Base-by-base conservation (phyloP, 1,140 invertebrate genomes). In the Babylonia areolata region DNA sequence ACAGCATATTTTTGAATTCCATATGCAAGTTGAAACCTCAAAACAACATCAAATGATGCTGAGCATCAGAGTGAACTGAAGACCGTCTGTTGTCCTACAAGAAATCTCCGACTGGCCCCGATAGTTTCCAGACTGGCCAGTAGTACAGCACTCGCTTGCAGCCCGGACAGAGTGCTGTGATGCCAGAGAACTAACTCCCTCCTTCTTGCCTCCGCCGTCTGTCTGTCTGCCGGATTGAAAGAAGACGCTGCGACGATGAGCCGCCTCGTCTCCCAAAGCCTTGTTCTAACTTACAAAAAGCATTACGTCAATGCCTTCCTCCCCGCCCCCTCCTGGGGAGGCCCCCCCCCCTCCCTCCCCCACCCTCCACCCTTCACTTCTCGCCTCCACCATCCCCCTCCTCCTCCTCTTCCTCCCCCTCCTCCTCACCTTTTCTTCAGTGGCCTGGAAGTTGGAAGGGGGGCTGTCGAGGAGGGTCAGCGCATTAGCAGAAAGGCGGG, bases 401-500 rank as follows among this genome's bases (percentile, higher is more conserved):
- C 37, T 40, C 39, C 20, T 3, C 15, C 37, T 40, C 75, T 77
- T 31, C 33, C 11, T 20, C 17, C 23, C 37, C 23, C 75, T 40
- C 37, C 12, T 28, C 37, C 3, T 28, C 35, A 40, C 58, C 15
- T 64, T 64, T 64, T 64, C 58, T 64, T 64, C 58, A 64, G 12
- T 23, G 58, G 2, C 58, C 58, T 64, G 58, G 58, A 64, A 64
- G 58, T 64, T 64, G 58, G 28, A 17, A 77, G 37, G 17, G 35
- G 11, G 35, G 37, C 17, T 3, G 35, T 40, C 3, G 15, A 11
- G 37, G 75, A 77, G 75, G 75, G 75, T 77, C 75, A 77, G 33
- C 20, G 75, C 75, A 77, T 77, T 77, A 77, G 75, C 75, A 40
- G 75, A 39, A 37, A 77, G 75, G 75, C 75, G 75, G 75, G 75